Base-by-base conservation (phyloP, 2,888 invertebrate species). In the Morinoia aosen region DNA sequence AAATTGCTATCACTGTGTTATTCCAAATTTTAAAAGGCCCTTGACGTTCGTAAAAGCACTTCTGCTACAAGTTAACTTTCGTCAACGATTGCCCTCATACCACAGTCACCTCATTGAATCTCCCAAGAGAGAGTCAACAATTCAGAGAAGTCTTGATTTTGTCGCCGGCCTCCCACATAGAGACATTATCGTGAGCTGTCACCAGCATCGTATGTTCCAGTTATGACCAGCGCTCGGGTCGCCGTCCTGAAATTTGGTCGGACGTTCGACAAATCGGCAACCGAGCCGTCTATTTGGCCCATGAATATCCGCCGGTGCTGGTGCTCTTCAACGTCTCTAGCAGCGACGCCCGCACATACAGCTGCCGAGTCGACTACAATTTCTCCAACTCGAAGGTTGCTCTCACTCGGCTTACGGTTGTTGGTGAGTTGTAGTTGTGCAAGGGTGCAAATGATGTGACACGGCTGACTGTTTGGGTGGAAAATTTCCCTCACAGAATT, bases 301-400 rank as follows among this genome's bases (percentile, higher is more conserved):
- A 96, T 76, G 95, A 95, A 76, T 90, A 95, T 57, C 96, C 96
- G 16, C 96, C 96, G 33, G 95, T 95, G 48, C 96, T 96, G 19
- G 93, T 95, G 94, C 95, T 96, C 56, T 40, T 95, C 94, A 95
- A 96, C 76, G 95, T 96, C 95, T 95, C 96, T 12, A 95, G 76
- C 19, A n/a, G 76, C 19, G 96, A 96, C 91, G 95, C 95, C 5
- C 93, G 95, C n/a, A 95, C 96, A 40, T 96, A 96, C 94, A 95
- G 96, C 10, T 96, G 96, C 91, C 40, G 96, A 57, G 96, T 96
- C 58, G 96, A 96, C 95, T 96, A 96, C 90, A 94, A 95, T 58
- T 95, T 95, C 94, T 96, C 96, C 19, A 96, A 96, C 61, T 96
- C 96, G 19, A 94, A 95, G 56, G 96, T 96, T 19, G 95, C 96